phyloP scores from a whole-genome alignment of 2,888 invertebrate genomes.

The Melinaea marsaeus region DNA sequence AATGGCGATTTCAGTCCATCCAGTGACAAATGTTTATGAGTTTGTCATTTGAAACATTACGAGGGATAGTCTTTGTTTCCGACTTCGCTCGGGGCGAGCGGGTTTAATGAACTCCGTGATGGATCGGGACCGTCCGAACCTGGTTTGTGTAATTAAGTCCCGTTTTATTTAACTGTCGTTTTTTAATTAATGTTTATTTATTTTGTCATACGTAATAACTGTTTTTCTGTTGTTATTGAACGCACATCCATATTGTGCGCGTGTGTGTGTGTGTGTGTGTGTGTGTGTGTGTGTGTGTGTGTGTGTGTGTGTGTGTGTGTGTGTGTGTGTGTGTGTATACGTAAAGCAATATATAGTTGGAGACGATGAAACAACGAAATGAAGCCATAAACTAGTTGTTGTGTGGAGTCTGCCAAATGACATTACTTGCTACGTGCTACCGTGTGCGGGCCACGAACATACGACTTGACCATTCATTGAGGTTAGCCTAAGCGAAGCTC shows the following conservation, averaged over 20 bases:
- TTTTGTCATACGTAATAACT: too few relatives aligned
- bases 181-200: too few relatives aligned
- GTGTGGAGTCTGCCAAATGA: constrained; percentile 63
- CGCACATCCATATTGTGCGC: too few relatives aligned
- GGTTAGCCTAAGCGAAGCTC: too few relatives aligned
- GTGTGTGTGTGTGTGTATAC: constrained; percentile 1
- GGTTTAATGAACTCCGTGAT: constrained; percentile 59
- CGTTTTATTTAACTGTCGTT: not conserved
- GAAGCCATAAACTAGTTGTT: constrained; percentile 63
- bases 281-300: constrained; percentile 8
- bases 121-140: constrained; percentile 32
- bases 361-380: constrained; percentile 25
- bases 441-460: constrained; percentile 40
- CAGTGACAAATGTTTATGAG: constrained; percentile 77
- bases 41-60: constrained; percentile 60
- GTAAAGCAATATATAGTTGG: constrained; percentile 4
- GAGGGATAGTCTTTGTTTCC: constrained; percentile 47
- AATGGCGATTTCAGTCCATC: constrained; percentile 54
- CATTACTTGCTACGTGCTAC: constrained; percentile 67
- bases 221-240: too few relatives aligned
- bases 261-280: too few relatives aligned
- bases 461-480: too few relatives aligned
- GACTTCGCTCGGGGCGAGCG: constrained; percentile 53
- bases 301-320: not conserved
- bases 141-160: not conserved